Percentiles rank a stretch among this genome's conserved stretches.
Conservation (phyloP, 2,888 invertebrate genomes). For the Andrena chrysosceles region DNA sequence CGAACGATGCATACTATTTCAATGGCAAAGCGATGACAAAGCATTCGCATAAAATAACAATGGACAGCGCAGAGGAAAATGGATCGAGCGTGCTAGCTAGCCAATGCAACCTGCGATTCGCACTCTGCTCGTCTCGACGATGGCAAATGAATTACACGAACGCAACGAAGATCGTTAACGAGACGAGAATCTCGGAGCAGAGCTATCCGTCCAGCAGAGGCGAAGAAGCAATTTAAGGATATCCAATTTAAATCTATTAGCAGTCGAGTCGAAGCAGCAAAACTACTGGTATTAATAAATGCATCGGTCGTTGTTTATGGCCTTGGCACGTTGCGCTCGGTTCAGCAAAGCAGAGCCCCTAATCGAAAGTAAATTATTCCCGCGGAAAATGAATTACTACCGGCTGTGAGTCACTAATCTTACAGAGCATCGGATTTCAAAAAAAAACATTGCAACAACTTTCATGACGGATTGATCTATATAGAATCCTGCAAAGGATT, state of each 20-base stretch:
- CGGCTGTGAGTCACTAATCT: constrained; percentile 16
- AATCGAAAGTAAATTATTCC: constrained; percentile 27
- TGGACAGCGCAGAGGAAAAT: neutral
- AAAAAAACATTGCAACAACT: neutral
- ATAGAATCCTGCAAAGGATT: neutral
- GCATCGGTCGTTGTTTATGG: constrained; percentile 18
- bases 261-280: neutral
- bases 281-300: constrained; percentile 29
- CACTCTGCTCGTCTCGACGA: neutral
- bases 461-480: neutral
- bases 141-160: constrained; percentile 14
- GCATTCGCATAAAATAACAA: constrained; percentile 18
- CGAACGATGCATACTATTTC: neutral
- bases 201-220: neutral
- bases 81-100: neutral
- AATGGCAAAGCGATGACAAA: constrained; percentile 10
- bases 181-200: neutral
- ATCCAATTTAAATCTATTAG: constrained; percentile 37
- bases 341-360: constrained; percentile 5
- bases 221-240: constrained; percentile 4
- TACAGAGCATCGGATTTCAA: neutral
- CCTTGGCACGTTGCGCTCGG: constrained; percentile 26
- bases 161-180: neutral
- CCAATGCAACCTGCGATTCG: neutral
- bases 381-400: constrained; percentile 1